These are phyloP conservation scores for Garra rufa DNA, from an alignment of 2,113 vertebrate genomes.

Conservation along the genomic window DNA sequence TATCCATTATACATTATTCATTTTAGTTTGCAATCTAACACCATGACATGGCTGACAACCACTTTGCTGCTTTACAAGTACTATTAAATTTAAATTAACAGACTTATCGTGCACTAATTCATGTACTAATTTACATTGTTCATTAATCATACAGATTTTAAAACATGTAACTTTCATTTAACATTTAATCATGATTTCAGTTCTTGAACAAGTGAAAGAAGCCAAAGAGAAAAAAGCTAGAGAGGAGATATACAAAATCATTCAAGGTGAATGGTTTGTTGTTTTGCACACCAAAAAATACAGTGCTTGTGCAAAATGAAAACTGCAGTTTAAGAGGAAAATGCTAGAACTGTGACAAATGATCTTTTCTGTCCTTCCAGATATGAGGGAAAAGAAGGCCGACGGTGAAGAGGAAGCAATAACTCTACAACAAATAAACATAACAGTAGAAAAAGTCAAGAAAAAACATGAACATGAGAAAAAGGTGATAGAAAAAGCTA, in stretches of 20 bases:
- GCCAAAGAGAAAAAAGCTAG: slow-evolving; percentile 61
- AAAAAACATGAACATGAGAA: slow-evolving; percentile 9
- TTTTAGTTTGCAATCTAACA: neutral
- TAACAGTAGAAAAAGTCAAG: slow-evolving; percentile 24
- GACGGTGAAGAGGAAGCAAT: neutral
- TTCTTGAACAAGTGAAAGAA: slow-evolving; percentile 64
- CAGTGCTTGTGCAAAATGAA: neutral
- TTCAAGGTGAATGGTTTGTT: slow-evolving; percentile 62
- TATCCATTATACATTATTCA: neutral
- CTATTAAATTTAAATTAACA: neutral
- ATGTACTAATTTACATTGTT: neutral
- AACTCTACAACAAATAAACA: neutral
- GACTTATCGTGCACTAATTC: slow-evolving; percentile 6
- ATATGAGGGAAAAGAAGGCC: slow-evolving; percentile 56
- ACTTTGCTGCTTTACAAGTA: slow-evolving; percentile 1
- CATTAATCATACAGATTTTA: neutral
- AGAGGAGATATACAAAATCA: slow-evolving; percentile 60
- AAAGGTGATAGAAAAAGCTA: slow-evolving; percentile 18
- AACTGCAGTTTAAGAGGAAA: neutral
- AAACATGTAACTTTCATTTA: slow-evolving; percentile 36
- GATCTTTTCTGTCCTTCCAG: slow-evolving; percentile 53
- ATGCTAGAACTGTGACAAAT: neutral
- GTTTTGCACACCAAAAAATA: neutral
- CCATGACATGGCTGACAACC: neutral
- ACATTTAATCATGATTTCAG: slow-evolving; percentile 51